A percentile compares a stretch with the other conserved stretches of the same genome.
These are phyloP conservation scores for Bombus waltoni DNA, from an alignment of 1,140 invertebrate genomes.

Conservation along the genomic window DNA sequence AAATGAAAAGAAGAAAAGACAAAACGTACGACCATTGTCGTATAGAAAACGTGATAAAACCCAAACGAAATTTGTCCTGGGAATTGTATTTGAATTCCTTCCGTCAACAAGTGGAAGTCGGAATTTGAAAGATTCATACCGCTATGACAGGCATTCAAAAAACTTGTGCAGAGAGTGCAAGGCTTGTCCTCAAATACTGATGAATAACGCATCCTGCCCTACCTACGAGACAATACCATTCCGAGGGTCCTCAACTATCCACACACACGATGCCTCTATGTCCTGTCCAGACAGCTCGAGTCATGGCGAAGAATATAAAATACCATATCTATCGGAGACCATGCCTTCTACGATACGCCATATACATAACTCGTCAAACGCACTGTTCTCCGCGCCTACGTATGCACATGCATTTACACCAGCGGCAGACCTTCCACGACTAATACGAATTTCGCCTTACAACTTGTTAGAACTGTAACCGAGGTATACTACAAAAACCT, in stretches of 20 bases:
- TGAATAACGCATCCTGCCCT: slow-evolving; percentile 65
- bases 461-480: background rate
- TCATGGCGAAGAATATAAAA: slow-evolving; percentile 60
- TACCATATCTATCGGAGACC: slow-evolving; percentile 51
- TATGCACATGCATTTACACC: slow-evolving; percentile 23
- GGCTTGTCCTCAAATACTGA: slow-evolving; percentile 49
- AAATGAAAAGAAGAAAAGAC: background rate
- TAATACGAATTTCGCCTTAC: background rate
- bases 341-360: slow-evolving; percentile 4
- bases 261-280: background rate
- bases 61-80: background rate
- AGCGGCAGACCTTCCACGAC: background rate
- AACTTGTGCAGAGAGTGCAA: slow-evolving; percentile 22
- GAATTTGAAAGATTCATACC: slow-evolving; percentile 31
- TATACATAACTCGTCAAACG: slow-evolving; percentile 3
- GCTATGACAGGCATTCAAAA: slow-evolving; percentile 18
- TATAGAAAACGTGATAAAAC: background rate
- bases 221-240: slow-evolving; percentile 62
- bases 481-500: too few species aligned
- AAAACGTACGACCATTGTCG: background rate
- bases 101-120: slow-evolving; percentile 26
- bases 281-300: slow-evolving; percentile 29
- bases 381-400: background rate
- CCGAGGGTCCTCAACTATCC: slow-evolving; percentile 53
- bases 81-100: slow-evolving; percentile 15